Base-by-base conservation (phyloP, 2,113 vertebrate genomes). In the Thalassarche chlororhynchos region DNA sequence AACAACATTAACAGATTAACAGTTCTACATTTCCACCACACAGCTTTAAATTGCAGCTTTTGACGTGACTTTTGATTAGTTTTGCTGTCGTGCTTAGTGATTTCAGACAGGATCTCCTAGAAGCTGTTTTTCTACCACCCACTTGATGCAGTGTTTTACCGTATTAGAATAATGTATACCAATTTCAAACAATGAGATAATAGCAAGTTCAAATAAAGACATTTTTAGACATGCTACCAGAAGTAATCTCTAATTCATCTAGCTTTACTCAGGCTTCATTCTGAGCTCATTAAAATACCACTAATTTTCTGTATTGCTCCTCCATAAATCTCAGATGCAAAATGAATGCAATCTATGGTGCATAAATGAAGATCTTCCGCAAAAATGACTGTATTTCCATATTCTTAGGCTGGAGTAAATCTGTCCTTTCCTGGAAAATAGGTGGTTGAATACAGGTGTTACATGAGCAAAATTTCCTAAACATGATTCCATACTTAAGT, bases 21-120 rank as follows among this genome's bases (percentile, higher is more conserved):
- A 31, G 10, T 72, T 28, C 52, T 84, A 52, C 18, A 34, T 12
- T 66, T 65, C 14, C 5, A 38, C 54, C 11, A 29, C 7, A 40
- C 15, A 44, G 21, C 44, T 55, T 76, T 69, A 84, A 74, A 19
- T 4, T 32, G 24, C 70, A 84, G 38, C 8, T 88, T 85, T 57
- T 58, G 21, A 52, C 0, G 0, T n/a, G 17, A 40, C 12, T 77
- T 87, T 46, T 69, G 36, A 25, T 54, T 34, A 4, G 8, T 69
- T 74, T 81, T 46, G 32, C 60, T 82, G 25, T n/a, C 3, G 3
- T 36, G 40, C 76, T 62, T 49, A 26, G n/a, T 8, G 12, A 17
- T 87, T 91, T 79, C 60, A 75, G 51, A 70, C 14, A 81, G 64
- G 32, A 54, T 61, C 15, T 84, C 54, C n/a, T 20, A 26, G 26